These are phyloP conservation scores for Clarias gariepinus DNA, from an alignment of 2,113 vertebrate species.

Conservation along the genomic window DNA sequence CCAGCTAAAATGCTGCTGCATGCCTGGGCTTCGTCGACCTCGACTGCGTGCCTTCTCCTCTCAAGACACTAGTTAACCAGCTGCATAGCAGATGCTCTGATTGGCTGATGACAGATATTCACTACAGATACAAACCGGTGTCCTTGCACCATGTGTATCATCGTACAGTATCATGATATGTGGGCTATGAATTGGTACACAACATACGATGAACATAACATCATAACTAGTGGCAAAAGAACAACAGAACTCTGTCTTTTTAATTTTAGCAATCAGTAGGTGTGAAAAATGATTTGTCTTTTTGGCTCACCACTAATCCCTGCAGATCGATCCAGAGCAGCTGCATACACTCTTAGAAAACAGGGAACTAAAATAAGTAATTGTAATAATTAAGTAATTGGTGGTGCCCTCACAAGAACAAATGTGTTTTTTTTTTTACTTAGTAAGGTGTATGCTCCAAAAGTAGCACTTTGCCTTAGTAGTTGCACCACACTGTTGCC, in stretches of 20 bases:
- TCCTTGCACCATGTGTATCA: slow-evolving; percentile 61
- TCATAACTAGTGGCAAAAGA: slow-evolving; percentile 28
- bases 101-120: slow-evolving; percentile 59
- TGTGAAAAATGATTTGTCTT: background rate
- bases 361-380: background rate
- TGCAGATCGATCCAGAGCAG: background rate
- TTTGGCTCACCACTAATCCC: background rate
- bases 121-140: slow-evolving; percentile 57
- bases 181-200: background rate
- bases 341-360: background rate
- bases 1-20: slow-evolving; percentile 47
- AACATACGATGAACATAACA: slow-evolving; percentile 24
- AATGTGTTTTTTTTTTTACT: background rate
- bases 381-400: too few species aligned
- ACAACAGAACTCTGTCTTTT: background rate
- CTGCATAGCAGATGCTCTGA: slow-evolving; percentile 44
- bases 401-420: background rate
- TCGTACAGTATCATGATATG: background rate
- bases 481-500: too few species aligned
- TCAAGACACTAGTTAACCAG: slow-evolving; percentile 65
- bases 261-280: background rate
- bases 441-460: background rate
- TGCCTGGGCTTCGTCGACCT: slow-evolving; percentile 65
- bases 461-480: too few species aligned
- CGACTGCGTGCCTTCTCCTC: slow-evolving; percentile 59